Percentiles rank a stretch among this genome's conserved stretches.
phyloP scores from a whole-genome alignment of 1,140 invertebrate genomes.

The Drosophila sturtevanti region DNA sequence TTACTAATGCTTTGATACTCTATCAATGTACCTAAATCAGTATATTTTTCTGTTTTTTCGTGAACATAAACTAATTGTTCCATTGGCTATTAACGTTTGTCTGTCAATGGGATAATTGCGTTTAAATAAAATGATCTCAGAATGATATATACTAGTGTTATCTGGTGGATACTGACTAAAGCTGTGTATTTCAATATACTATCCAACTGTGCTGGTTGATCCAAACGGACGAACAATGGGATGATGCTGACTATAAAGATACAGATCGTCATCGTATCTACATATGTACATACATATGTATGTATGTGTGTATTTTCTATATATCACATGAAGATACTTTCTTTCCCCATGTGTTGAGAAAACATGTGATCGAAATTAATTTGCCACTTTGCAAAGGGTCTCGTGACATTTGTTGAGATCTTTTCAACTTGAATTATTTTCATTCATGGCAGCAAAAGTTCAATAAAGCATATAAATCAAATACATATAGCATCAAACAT shows the following conservation, averaged over 20 bases:
- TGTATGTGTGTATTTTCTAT: too few relatives aligned
- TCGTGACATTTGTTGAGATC: conserved; percentile 63
- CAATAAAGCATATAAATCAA: conserved; percentile 73
- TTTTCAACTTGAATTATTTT: conserved; percentile 55
- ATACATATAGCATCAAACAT: conserved; percentile 54
- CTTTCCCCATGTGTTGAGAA: background rate
- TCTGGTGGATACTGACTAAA: background rate
- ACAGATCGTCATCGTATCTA: too few relatives aligned
- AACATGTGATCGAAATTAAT: conserved; percentile 2
- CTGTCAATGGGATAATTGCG: background rate
- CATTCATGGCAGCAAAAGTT: conserved; percentile 56
- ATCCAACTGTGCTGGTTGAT: too few relatives aligned
- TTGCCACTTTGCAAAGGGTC: conserved; percentile 18
- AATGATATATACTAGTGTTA: background rate
- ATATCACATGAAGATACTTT: background rate
- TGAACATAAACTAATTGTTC: background rate
- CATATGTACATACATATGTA: too few relatives aligned
- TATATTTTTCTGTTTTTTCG: too few relatives aligned
- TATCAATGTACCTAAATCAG: too few relatives aligned
- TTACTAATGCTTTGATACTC: too few relatives aligned
- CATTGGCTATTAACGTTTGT: background rate
- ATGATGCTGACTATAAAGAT: too few relatives aligned
- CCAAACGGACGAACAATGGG: too few relatives aligned
- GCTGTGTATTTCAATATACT: too few relatives aligned
- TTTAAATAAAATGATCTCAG: background rate